Base-by-base conservation (phyloP, 92 coral and sea anemone genomes). In the Pocillopora meandrina region DNA sequence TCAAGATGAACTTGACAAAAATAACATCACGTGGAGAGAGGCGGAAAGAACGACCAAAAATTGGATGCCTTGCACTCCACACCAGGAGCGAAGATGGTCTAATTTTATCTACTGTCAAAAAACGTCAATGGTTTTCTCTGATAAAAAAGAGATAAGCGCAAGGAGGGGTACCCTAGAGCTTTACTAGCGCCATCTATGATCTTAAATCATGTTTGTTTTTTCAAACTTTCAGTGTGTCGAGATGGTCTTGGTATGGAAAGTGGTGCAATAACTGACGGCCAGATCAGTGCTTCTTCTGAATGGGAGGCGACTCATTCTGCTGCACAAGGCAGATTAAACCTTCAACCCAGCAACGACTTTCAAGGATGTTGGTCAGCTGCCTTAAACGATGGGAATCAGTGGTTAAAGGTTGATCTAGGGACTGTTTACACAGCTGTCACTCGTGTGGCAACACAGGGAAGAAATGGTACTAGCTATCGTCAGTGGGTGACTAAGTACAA, bases 401-500 rank as follows among this genome's bases (percentile, higher is more conserved):
- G 74, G 74, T 15, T 69, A 4, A 49, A 69, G 74, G 55, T 69
- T 35, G 74, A 69, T 34, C 74, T 69, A 1, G 55, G 2, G 2
- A 69, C 52, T 17, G 17, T 33, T 12, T 69, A 69, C 20, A 34
- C 10, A 4, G 17, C 8, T 16, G 56, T 69, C 14, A 69, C 74
- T 33, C 74, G 74, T 16, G 47, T 69, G 18, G 74, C 74, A 34
- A 69, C 74, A 34, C 74, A 69, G 3, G 74, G 74, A 69, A 69
- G 74, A 34, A n/a, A 65, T n/a, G 10, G 9, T 8, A 1, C 68
- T 18, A 23, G 11, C 72, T 0, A 33, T 26, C 31, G 31, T 52
- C 74, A 69, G 74, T 69, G 74, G 74, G 47, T 69, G 6, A 69
- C 74, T 15, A 6, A 34, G 74, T 69, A 69, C 74, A 69, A 69